A percentile compares a stretch with the other conserved stretches of the same genome.
Conservation (phyloP, 2,888 invertebrate species). For the Caenorhabditis plicata region DNA sequence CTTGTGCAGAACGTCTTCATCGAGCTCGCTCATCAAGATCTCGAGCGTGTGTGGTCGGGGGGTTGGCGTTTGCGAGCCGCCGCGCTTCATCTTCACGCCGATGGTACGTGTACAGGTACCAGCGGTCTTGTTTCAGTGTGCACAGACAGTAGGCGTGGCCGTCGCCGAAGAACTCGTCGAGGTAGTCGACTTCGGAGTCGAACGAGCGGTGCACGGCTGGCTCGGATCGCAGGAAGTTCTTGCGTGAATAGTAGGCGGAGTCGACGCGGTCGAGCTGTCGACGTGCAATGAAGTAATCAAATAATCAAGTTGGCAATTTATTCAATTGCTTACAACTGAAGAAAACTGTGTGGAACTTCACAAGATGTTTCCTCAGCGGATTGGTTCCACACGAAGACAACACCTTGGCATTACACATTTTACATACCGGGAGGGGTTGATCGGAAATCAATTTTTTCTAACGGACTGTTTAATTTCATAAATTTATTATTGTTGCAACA, state of each 20-base stretch:
- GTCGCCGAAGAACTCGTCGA: constrained; percentile 73
- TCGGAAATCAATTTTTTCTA: no score
- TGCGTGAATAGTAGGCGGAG: constrained; percentile 94
- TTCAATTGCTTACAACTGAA: no score
- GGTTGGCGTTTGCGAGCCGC: constrained; percentile 70
- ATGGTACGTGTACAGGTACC: constrained; percentile 87
- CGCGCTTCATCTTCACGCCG: no score
- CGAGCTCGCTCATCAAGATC: constrained; percentile 88
- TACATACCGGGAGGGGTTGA: no score
- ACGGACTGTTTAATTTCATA: no score
- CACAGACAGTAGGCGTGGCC: constrained; percentile 93
- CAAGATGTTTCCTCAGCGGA: no score
- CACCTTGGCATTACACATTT: no score
- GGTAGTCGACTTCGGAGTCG: constrained; percentile 78
- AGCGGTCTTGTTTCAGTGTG: constrained; percentile 84
- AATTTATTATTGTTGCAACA: no score
- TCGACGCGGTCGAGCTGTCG: constrained; percentile 75
- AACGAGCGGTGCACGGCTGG: constrained; percentile 85
- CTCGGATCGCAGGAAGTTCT: constrained; percentile 91
- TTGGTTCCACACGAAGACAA: no score
- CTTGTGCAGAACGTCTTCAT: constrained; percentile 85
- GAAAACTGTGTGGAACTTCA: no score
- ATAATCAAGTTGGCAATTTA: no score
- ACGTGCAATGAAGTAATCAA: no score
- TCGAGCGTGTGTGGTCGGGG: constrained; percentile 78